phyloP scores from a whole-genome alignment of 2,113 vertebrate species.

The Tenrec ecaudatus region DNA sequence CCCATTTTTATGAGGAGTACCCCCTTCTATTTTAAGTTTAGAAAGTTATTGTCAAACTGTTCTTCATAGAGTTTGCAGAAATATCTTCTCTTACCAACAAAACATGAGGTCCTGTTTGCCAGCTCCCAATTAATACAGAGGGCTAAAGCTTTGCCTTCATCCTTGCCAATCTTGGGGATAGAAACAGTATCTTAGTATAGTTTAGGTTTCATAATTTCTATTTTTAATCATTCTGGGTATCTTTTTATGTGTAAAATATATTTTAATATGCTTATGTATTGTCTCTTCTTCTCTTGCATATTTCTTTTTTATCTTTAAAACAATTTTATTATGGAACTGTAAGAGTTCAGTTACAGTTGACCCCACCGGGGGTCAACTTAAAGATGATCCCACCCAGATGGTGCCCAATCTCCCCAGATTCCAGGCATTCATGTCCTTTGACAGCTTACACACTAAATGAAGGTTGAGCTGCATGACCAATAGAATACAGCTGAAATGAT shows the following conservation, averaged over 20 bases:
- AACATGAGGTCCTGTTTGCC: too few relatives aligned
- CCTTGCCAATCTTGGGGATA: not conserved
- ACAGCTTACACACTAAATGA: not conserved
- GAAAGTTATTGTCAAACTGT: slow-evolving; percentile 59
- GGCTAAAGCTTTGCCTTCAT: not conserved
- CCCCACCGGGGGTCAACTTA: not conserved
- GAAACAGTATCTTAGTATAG: not conserved
- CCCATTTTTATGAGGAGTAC: too few relatives aligned
- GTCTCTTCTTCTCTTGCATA: not conserved
- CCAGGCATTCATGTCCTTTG: not conserved
- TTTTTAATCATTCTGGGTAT: slow-evolving; percentile 5
- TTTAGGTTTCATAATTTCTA: slow-evolving; percentile 27
- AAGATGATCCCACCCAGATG: not conserved
- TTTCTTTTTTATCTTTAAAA: not conserved
- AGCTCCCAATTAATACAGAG: too few relatives aligned
- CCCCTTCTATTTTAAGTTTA: too few relatives aligned
- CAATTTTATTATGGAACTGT: not conserved
- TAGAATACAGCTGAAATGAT: not conserved
- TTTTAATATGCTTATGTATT: not conserved
- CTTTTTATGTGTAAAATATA: slow-evolving; percentile 15
- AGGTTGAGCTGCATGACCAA: not conserved
- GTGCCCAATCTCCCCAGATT: not conserved
- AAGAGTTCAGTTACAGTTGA: not conserved
- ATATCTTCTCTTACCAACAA: too few relatives aligned
- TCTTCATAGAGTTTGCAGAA: slow-evolving; percentile 54